Conservation (phyloP, 37 sponge, comb jelly and placozoan species). For the Agelas oroides region DNA sequence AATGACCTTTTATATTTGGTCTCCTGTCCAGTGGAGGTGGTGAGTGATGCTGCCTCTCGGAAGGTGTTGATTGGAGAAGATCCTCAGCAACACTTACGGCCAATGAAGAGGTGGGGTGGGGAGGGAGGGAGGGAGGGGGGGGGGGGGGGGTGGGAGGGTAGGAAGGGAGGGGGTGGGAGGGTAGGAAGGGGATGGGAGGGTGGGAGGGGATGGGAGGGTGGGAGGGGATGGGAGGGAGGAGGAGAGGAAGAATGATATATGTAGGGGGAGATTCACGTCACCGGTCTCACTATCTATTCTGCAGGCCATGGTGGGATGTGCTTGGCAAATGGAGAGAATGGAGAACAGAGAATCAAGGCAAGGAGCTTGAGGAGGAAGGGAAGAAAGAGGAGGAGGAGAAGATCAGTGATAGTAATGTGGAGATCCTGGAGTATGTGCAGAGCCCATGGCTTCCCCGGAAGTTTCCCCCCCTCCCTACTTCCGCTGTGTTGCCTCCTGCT, state of each 20-base stretch:
- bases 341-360: neutral
- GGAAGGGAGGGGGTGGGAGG: too few relatives aligned
- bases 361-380: neutral
- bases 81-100: neutral
- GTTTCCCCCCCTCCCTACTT: neutral
- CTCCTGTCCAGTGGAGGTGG: slow-evolving; percentile 68
- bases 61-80: slow-evolving; percentile 65
- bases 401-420: neutral
- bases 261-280: too few relatives aligned
- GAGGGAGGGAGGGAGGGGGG: too few relatives aligned
- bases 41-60: slow-evolving; percentile 44
- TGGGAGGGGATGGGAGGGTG: too few relatives aligned
- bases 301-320: slow-evolving; percentile 7
- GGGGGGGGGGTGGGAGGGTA: too few relatives aligned
- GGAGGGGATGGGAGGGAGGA: too few relatives aligned
- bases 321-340: neutral
- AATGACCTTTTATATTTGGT: too few relatives aligned
- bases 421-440: slow-evolving; percentile 25
- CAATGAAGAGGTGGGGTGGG: neutral
- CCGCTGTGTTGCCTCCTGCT: neutral
- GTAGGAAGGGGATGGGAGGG: too few relatives aligned
- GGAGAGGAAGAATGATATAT: too few relatives aligned
- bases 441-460: neutral
- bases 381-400: neutral
- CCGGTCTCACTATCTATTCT: neutral